Evolutionary conservation across 2,797 vertebrate genomes (phyloP), one percentile per base, ranked within the genome.

Genomic region (Chiroxiphia lanceolata): DNA sequence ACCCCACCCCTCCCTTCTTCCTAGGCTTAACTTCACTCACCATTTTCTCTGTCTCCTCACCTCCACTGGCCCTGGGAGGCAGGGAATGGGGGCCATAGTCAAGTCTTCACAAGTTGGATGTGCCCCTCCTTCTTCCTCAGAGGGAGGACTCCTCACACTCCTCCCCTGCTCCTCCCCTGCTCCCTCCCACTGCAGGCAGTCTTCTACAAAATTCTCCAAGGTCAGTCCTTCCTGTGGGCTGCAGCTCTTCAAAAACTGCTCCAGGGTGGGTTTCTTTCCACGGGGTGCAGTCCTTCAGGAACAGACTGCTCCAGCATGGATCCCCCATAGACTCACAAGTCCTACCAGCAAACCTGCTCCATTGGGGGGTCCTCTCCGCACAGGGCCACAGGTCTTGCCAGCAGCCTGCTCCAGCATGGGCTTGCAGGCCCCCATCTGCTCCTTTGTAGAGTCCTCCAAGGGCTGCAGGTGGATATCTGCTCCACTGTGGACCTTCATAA

Each of bases 401-500:
- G n/a, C 13, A 56, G 6, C n/a, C 15, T 56, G 18, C 15, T 10
- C 33, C 65, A 56, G 7, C 36, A 5, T 1, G 8, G 4, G 17
- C 25, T 57, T 45, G 14, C 3, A 16, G 36, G 18, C 29, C 33
- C 16, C 6, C 18, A 27, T 16, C n/a, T 45, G 18, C 27, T 27
- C 33, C 22, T 18, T 10, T 19, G 16, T 33, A 36, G 7, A 9
- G 20, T n/a, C 33, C 36, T n/a, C 47, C 27, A 34, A 0, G 1
- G 48, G 6, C 36, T 88, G 36, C 29, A 56, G 48, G 15, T 25
- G 48, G n/a, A 25, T 11, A 19, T 72, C 48, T 56, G 36, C 12
- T 36, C 31, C 31, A 12, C 26, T 13, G 31, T n/a, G 38, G 23
- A 29, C 8, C 7, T 36, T 19, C 26, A 16, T 4, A 22, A 51